phyloP scores from a whole-genome alignment of 2,113 vertebrate genomes.

The Lycocorax pyrrhopterus region DNA sequence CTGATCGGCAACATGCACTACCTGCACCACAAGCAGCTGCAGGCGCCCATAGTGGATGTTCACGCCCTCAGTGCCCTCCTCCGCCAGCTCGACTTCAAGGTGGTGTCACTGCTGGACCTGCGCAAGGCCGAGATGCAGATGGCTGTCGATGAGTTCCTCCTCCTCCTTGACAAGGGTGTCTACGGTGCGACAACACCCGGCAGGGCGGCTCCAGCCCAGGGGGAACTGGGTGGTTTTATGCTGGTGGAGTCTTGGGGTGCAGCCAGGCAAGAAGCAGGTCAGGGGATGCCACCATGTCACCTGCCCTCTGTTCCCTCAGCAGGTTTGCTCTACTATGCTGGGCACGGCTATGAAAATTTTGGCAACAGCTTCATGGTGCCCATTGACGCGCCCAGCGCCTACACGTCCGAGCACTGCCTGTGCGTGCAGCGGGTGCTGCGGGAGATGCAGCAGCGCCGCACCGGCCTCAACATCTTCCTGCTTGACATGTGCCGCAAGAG shows the following conservation, averaged over 20 bases:
- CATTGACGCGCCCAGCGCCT: conserved; percentile 77
- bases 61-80: conserved; percentile 80
- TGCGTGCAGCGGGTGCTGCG: conserved; percentile 82
- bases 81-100: conserved; percentile 85
- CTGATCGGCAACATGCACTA: conserved; percentile 89
- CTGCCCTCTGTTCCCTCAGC: not conserved
- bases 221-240: not conserved
- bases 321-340: conserved; percentile 86
- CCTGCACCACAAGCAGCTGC: conserved; percentile 75
- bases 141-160: conserved; percentile 81
- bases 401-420: conserved; percentile 81
- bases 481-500: conserved; percentile 89
- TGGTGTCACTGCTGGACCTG: conserved; percentile 86
- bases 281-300: not conserved
- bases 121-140: conserved; percentile 84
- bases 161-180: conserved; percentile 83
- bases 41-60: conserved; percentile 82
- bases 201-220: not conserved
- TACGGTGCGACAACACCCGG: conserved; percentile 60
- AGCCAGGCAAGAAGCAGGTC: not conserved
- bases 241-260: not conserved
- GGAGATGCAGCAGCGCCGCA: conserved; percentile 82
- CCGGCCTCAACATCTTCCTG: conserved; percentile 84
- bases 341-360: conserved; percentile 86
- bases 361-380: conserved; percentile 92